These are phyloP conservation scores for Laticauda laticaudata DNA, from an alignment of 2,113 vertebrate genomes.

Conservation along the genomic window DNA sequence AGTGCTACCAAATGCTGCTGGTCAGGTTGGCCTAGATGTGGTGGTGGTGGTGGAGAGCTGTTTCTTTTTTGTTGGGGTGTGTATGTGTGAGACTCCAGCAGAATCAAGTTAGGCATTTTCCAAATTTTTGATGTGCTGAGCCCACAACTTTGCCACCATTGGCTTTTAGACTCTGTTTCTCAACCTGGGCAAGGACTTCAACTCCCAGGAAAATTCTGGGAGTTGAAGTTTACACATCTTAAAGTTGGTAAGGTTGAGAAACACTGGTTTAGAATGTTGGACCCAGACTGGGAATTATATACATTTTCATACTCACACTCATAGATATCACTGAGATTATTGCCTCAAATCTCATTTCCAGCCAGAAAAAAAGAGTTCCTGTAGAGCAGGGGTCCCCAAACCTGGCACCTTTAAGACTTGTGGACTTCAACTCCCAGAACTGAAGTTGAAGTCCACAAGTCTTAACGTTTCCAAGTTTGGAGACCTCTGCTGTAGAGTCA, in stretches of 20 bases:
- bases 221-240: neutral
- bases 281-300: neutral
- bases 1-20: neutral
- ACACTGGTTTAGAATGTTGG: neutral
- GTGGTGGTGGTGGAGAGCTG: neutral
- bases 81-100: neutral
- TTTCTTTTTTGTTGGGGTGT: neutral
- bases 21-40: neutral
- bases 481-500: neutral
- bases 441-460: too few species aligned
- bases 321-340: neutral
- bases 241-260: neutral
- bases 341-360: neutral
- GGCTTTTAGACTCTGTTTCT: neutral
- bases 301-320: neutral
- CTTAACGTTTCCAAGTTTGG: too few species aligned
- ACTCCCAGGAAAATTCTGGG: neutral
- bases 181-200: neutral
- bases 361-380: neutral
- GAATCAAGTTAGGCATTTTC: neutral
- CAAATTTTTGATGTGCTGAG: neutral
- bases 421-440: too few species aligned
- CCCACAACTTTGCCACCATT: neutral
- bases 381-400: neutral
- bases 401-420: too few species aligned